Conservation (phyloP, 2,888 invertebrate species). For the Brenthis ino region DNA sequence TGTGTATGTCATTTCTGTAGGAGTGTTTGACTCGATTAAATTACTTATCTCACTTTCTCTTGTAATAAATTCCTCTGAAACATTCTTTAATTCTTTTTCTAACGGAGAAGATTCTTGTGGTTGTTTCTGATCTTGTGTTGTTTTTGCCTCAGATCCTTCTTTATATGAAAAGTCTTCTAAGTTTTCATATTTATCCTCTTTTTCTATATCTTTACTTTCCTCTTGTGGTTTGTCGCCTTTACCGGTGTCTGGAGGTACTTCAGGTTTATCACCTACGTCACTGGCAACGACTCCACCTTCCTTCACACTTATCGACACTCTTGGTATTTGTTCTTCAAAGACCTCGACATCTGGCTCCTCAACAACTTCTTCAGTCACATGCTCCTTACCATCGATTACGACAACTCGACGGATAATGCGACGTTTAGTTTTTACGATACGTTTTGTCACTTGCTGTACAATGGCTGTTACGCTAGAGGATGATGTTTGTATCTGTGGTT, state of each 20-base stretch:
- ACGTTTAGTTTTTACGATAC: constrained; percentile 88
- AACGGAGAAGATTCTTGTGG: neutral
- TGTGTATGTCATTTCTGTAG: neutral
- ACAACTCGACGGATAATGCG: constrained; percentile 89
- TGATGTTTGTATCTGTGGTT: constrained; percentile 80
- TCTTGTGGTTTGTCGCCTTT: constrained; percentile 27
- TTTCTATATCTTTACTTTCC: constrained; percentile 27
- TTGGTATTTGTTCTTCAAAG: constrained; percentile 87
- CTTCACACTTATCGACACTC: constrained; percentile 86
- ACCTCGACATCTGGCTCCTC: constrained; percentile 92
- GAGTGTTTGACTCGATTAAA: neutral
- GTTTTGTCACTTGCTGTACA: constrained; percentile 90
- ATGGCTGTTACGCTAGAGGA: constrained; percentile 89
- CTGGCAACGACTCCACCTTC: constrained; percentile 73
- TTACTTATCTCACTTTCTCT: constrained; percentile 49
- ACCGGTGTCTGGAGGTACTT: constrained; percentile 39
- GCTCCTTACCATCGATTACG: constrained; percentile 92
- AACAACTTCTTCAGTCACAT: constrained; percentile 90
- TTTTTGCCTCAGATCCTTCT: constrained; percentile 2
- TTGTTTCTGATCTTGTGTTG: constrained; percentile 9
- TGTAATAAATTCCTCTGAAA: constrained; percentile 58
- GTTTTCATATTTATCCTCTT: constrained; percentile 18
- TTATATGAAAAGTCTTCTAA: neutral
- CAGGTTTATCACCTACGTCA: constrained; percentile 49
- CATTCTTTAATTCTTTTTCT: constrained; percentile 47